These are phyloP conservation scores for Chironomus tentans DNA, from an alignment of 2,888 invertebrate genomes.

Conservation along the genomic window DNA sequence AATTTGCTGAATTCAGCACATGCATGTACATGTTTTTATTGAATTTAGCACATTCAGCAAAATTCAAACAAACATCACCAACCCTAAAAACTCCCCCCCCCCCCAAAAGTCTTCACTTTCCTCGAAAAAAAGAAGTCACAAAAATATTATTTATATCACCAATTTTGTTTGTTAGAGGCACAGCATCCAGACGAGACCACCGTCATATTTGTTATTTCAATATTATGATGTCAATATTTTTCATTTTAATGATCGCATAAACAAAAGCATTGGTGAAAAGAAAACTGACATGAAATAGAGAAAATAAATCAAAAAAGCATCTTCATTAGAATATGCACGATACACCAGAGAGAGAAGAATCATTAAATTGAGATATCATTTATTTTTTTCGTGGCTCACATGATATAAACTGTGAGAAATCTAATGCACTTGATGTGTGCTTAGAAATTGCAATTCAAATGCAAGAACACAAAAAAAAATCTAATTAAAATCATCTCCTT, in stretches of 20 bases:
- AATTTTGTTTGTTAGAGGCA: too few relatives aligned
- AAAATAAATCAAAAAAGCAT: constrained; percentile 18
- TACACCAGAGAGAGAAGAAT: neutral
- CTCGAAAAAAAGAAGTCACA: neutral
- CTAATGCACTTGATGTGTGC: neutral
- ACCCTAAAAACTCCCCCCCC: too few relatives aligned
- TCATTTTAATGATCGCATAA: constrained; percentile 16
- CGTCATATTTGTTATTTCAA: neutral
- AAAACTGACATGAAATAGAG: neutral
- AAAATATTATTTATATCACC: too few relatives aligned
- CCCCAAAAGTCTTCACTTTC: neutral
- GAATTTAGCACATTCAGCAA: too few relatives aligned
- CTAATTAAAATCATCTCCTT: constrained; percentile 22
- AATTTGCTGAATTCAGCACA: too few relatives aligned
- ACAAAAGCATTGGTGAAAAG: neutral
- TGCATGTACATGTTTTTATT: too few relatives aligned
- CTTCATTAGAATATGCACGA: neutral
- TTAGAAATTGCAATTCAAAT: neutral
- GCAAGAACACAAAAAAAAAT: neutral
- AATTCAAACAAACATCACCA: too few relatives aligned
- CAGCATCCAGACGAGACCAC: constrained; percentile 15
- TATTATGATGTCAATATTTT: constrained; percentile 15
- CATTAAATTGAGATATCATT: constrained; percentile 9
- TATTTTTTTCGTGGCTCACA: neutral
- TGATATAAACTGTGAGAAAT: too few relatives aligned